Conservation (phyloP, 1,140 invertebrate species). For the Drosophila insularis region DNA sequence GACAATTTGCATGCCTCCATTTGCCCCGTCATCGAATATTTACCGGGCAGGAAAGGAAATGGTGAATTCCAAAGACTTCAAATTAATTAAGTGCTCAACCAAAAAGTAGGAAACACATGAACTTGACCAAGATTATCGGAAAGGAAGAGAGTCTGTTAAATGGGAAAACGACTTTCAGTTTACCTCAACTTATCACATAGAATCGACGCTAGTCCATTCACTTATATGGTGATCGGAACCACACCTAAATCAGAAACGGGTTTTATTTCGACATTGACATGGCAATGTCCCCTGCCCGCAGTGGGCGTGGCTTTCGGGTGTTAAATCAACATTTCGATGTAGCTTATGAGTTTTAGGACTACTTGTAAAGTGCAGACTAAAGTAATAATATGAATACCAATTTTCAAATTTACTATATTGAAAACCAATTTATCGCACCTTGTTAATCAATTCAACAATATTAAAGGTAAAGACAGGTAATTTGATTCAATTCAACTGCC, state of each 20-base stretch:
- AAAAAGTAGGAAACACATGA: slow-evolving; percentile 12
- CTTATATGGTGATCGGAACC: neutral
- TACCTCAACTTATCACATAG: neutral
- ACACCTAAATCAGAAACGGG: slow-evolving; percentile 3
- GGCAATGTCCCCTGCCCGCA: neutral
- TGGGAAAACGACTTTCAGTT: slow-evolving; percentile 7
- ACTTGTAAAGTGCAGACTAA: neutral
- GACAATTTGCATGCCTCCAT: slow-evolving; percentile 17
- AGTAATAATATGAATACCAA: no score
- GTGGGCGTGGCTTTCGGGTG: neutral
- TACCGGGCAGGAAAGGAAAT: slow-evolving; percentile 23
- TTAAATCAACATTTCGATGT: neutral
- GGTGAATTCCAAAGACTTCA: slow-evolving; percentile 13
- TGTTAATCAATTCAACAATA: no score
- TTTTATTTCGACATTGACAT: slow-evolving; percentile 7
- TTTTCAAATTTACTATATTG: no score
- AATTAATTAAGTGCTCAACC: slow-evolving; percentile 47
- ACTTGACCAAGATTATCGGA: slow-evolving; percentile 20
- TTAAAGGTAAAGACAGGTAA: no score
- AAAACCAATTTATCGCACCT: no score
- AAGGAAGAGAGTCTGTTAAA: slow-evolving; percentile 14
- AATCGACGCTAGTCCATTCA: slow-evolving; percentile 1
- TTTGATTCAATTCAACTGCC: no score
- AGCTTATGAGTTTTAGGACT: neutral
- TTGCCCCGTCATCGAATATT: slow-evolving; percentile 8